phyloP scores from a whole-genome alignment of 2,888 invertebrate species.

The Microdon myrmicae region DNA sequence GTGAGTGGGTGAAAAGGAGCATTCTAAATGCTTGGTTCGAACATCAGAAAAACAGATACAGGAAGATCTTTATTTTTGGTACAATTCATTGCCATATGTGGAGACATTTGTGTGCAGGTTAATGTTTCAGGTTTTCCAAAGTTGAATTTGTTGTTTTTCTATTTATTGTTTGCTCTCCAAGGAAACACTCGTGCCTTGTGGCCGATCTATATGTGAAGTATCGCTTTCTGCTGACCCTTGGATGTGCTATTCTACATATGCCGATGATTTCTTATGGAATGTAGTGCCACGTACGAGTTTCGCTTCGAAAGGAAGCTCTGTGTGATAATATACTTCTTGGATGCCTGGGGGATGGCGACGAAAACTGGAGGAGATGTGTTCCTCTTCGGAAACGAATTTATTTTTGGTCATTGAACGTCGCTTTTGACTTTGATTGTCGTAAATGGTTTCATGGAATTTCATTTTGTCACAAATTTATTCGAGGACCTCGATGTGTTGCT shows the following conservation, averaged over 20 bases:
- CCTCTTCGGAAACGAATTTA: constrained; percentile 15
- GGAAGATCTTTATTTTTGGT: constrained; percentile 23
- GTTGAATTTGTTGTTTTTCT: constrained; percentile 16
- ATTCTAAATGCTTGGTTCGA: constrained; percentile 20
- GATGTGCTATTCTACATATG: constrained; percentile 22
- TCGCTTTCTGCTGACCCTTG: constrained; percentile 34
- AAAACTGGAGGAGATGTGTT: neutral
- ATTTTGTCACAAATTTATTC: constrained; percentile 32
- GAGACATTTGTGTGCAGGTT: constrained; percentile 25
- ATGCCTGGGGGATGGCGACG: no score
- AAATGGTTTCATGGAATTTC: constrained; percentile 26
- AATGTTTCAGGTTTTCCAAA: constrained; percentile 15
- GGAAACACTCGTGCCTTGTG: constrained; percentile 5
- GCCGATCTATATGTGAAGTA: constrained; percentile 21
- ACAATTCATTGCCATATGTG: constrained; percentile 1
- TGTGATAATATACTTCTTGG: no score
- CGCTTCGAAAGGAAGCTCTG: no score
- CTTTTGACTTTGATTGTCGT: constrained; percentile 30
- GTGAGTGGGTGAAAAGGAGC: constrained; percentile 1
- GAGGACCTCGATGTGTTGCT: neutral
- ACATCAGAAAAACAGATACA: constrained; percentile 2
- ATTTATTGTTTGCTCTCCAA: constrained; percentile 19
- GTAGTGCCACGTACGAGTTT: no score
- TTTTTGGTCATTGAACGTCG: constrained; percentile 13
- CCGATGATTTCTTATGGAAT: no score